These are phyloP conservation scores for Cephalopachus bancanus DNA, from an alignment of 2,797 vertebrate species.

Conservation along the genomic window DNA sequence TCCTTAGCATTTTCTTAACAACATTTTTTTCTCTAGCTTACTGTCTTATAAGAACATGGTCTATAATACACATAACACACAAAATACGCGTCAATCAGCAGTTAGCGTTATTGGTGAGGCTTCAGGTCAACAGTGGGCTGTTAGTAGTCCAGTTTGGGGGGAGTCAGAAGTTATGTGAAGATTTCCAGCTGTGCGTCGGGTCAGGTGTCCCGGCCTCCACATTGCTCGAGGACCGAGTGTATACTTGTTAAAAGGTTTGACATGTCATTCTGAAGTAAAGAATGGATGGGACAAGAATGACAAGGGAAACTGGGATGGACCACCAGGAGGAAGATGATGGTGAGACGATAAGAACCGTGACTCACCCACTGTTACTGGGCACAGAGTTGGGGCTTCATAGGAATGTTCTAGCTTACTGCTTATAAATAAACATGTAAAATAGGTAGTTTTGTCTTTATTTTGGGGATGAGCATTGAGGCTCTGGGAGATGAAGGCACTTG, in stretches of 20 bases:
- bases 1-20: background rate
- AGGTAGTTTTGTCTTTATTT: background rate
- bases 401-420: background rate
- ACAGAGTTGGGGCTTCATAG: background rate
- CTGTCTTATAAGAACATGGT: background rate
- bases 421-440: background rate
- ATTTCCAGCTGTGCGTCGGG: background rate
- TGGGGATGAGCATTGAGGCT: background rate
- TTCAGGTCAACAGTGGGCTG: background rate
- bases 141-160: background rate
- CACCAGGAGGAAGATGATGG: background rate
- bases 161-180: background rate
- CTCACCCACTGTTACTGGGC: background rate
- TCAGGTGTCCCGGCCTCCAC: too few relatives aligned
- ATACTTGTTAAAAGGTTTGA: background rate
- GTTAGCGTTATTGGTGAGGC: background rate
- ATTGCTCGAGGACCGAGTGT: background rate
- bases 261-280: constrained; percentile 9
- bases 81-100: background rate
- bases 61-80: background rate
- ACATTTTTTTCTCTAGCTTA: background rate
- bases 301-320: background rate
- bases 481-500: background rate
- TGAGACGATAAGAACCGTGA: background rate
- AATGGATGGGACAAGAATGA: background rate